Base-by-base conservation (phyloP, 2,888 invertebrate genomes). In the Protophormia terraenovae region DNA sequence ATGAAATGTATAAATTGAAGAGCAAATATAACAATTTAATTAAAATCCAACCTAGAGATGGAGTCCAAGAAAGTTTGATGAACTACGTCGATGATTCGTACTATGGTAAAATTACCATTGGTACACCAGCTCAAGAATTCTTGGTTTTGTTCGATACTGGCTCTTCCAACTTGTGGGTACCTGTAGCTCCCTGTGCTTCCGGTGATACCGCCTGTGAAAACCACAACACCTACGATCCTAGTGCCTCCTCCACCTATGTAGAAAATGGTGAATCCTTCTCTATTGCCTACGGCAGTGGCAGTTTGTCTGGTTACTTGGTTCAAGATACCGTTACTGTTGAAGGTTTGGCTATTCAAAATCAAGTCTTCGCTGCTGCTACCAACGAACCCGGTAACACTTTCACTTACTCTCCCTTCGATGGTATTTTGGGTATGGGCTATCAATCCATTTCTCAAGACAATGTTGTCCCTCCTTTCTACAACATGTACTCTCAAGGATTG, bases 151-250 rank as follows among this genome's bases (percentile, higher is more conserved):
- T 99, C 93, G 99, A 99, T 93, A 99, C 86, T 3, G 87, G 87
- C 85, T 99, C 99, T 35, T 98, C 99, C 71, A 99, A 99, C 93
- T 94, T 99, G 86, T 99, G 99, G 99, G 96, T 99, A 82, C 99
- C 99, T 12, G 98, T 98, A 32, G 97, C 98, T 93, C 96, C 97
- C 91, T 99, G 99, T 93, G 95, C 96, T 90, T 94, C 94, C 91
- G 96, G 96, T 80, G 98, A 98, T 92, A 96, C 98, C 88, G 99
- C 99, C 62, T 98, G 98, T 93, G 93, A 97, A 97, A 93, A 95
- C 96, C 99, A 99, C 93, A 96, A 97, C 92, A 98, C 98, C 93
- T 99, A 99, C 93, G 96, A 99, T 93, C 96, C 97, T 89, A 94
- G 92, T 83, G 95, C 95, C 90, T 99, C 99, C 0, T 94, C 94